phyloP scores from a whole-genome alignment of 1,140 invertebrate genomes.

The Brachystomella parvula region DNA sequence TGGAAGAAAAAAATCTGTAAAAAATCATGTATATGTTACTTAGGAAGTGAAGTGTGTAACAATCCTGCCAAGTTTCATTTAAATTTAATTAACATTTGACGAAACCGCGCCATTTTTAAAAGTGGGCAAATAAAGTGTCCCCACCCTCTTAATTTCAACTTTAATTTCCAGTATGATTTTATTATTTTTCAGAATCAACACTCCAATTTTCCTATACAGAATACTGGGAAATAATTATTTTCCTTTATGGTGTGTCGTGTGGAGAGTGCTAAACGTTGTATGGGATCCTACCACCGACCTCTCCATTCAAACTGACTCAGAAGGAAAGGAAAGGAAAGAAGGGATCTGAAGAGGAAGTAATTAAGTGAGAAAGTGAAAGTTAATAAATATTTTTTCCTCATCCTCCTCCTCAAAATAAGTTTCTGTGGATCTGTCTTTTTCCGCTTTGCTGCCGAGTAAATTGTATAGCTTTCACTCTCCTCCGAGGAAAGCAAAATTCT shows the following conservation, averaged over 20 bases:
- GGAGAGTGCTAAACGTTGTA: not conserved
- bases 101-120: too few species aligned
- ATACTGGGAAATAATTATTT: not conserved
- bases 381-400: not conserved
- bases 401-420: conserved; percentile 3
- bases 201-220: not conserved
- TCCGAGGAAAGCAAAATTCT: not conserved
- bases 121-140: too few species aligned
- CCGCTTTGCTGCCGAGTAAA: conserved; percentile 42
- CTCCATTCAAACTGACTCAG: not conserved
- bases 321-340: not conserved
- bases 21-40: too few species aligned
- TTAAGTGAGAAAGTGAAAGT: not conserved
- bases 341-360: not conserved
- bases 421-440: conserved; percentile 42
- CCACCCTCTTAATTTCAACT: not conserved
- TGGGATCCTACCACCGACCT: too few species aligned
- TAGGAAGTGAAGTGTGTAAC: too few species aligned
- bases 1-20: too few species aligned
- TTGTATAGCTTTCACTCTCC: conserved; percentile 5
- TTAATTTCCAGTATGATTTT: not conserved
- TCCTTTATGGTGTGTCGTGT: not conserved
- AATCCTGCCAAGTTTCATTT: too few species aligned
- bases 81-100: too few species aligned
- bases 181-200: not conserved